phyloP scores from a whole-genome alignment of 2,797 vertebrate species.

The Pelochelys cantorii region DNA sequence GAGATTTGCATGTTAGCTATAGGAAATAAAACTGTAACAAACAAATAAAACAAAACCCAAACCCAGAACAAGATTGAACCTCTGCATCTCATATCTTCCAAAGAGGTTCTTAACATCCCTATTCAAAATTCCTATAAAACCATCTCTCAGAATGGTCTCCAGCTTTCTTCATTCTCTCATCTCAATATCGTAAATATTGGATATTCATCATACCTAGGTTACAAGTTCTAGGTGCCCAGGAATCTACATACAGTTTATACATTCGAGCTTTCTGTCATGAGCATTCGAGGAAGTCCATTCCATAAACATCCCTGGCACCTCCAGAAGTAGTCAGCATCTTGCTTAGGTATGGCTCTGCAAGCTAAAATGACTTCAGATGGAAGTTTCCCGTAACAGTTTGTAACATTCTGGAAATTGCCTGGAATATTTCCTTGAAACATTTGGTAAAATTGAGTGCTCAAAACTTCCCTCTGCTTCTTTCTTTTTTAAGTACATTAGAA shows the following conservation, averaged over 20 bases:
- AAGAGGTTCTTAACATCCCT: too few species aligned
- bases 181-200: background rate
- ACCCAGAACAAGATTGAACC: too few species aligned
- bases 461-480: background rate
- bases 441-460: background rate
- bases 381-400: background rate
- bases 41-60: too few species aligned
- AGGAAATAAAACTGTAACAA: too few species aligned
- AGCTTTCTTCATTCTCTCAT: too few species aligned
- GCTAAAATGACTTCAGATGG: background rate
- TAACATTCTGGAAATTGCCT: background rate
- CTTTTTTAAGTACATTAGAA: too few species aligned
- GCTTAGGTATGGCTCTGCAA: background rate
- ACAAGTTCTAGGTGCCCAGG: background rate
- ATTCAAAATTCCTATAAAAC: too few species aligned
- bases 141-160: too few species aligned
- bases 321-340: background rate
- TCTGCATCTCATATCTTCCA: too few species aligned
- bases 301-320: background rate
- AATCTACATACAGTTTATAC: background rate
- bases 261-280: background rate
- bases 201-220: background rate
- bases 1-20: too few species aligned
- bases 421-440: background rate
- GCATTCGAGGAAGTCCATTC: background rate